Evolutionary conservation across 35 echinoderm and acorn worm genomes (phyloP), one percentile per base, ranked within the genome.

Genomic region (Eucidaris tribuloides): DNA sequence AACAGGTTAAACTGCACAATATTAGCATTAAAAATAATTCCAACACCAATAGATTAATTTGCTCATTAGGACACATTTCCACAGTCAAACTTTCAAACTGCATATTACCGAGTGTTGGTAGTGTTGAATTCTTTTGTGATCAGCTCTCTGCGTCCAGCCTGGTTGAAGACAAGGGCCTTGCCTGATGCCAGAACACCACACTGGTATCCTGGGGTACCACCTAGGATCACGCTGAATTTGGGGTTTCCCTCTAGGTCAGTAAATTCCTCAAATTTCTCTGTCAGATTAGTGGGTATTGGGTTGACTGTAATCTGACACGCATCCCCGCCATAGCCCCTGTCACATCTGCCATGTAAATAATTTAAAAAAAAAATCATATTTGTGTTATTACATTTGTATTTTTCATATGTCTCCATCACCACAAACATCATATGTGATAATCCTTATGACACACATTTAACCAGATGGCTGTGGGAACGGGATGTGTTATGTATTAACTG

Each of bases 141-240:
- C 22, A 97, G 40, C 28, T 92, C 89, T 68, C 94, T 92, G 1
- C 42, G 58, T 0, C 86, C 65, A 14, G 20, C 46, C 33, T 92
- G 49, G 62, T 97, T 88, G 64, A 97, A 97, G 9, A 97, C 90
- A 63, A 97, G 55, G n/a, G 94, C 81, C 58, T 97, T 91, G 22
- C 94, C 90, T 37, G 85, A 77, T 6, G 82, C 74, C 37, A 97
- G 32, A 6, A 97, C 48, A 2, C 94, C 94, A 82, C 94, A 97
- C 49, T 85, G 36, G 72, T 86, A 92, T 7, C 94, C 89, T 9
- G 86, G 24, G 17, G 43, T 65, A 2, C 57, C 89, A 7, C 94
- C 94, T 20, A 37, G 41, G 25, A 89, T 44, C 3, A 58, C 27
- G 25, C 60, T 80, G 46, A 97, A 80, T 49, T 82, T 81, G 17